Percentiles rank a stretch among this genome's conserved stretches.
Conservation (phyloP, 2,113 vertebrate species). For the Clupea harengus region DNA sequence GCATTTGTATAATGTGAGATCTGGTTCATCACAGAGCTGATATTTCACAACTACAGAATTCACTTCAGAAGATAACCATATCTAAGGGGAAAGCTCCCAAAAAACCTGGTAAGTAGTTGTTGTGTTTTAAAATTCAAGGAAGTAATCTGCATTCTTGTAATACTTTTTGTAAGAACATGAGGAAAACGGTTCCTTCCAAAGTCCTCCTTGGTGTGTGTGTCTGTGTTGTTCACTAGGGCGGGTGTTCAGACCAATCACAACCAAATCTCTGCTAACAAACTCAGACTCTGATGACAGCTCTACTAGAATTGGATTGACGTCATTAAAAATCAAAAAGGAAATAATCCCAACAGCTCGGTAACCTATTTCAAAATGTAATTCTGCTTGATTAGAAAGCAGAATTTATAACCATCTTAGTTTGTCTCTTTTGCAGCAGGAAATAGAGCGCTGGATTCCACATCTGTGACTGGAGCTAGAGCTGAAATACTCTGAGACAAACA, state of each 20-base stretch:
- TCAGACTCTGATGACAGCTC: neutral
- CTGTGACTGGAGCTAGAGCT: neutral
- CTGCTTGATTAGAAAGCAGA: neutral
- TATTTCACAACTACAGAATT: conserved; percentile 19
- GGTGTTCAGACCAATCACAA: neutral
- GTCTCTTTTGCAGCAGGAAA: neutral
- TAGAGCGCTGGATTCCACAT: neutral
- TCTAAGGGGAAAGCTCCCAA: conserved; percentile 30
- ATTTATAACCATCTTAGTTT: neutral
- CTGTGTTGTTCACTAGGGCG: neutral
- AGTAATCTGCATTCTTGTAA: neutral
- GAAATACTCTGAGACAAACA: neutral
- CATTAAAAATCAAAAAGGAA: neutral
- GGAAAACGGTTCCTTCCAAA: neutral
- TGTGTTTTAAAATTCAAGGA: neutral
- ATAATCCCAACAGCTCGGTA: neutral
- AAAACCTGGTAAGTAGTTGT: conserved; percentile 20
- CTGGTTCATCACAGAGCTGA: neutral
- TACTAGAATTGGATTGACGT: neutral
- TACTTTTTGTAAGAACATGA: neutral
- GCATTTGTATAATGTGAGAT: neutral
- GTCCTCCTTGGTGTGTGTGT: neutral
- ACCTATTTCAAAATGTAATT: neutral
- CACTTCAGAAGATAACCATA: conserved; percentile 18
- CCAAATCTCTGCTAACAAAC: neutral